A percentile compares a stretch with the other conserved stretches of the same genome.
These are phyloP conservation scores for Aphidius ervi DNA, from an alignment of 1,140 invertebrate genomes.

Conservation along the genomic window DNA sequence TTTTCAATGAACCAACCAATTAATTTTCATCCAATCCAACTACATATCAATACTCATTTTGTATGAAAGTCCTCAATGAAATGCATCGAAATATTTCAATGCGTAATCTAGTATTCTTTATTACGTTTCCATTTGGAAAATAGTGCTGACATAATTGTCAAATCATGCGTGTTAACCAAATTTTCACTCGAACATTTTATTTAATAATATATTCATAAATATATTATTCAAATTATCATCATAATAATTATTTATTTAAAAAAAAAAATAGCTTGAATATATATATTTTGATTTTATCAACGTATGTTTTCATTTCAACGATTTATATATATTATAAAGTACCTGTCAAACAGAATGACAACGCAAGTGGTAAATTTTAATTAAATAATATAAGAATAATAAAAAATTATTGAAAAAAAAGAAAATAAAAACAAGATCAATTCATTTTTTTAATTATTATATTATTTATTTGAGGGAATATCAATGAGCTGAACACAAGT, in stretches of 20 bases:
- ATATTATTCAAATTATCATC: no score
- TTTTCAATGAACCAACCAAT: conserved; percentile 8
- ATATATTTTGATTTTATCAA: neutral
- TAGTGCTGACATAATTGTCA: conserved; percentile 7
- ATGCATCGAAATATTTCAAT: conserved; percentile 9
- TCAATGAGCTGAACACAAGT: no score
- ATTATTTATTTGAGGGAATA: no score
- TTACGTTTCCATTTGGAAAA: conserved; percentile 6
- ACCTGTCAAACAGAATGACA: neutral
- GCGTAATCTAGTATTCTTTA: conserved; percentile 11
- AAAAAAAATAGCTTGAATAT: no score
- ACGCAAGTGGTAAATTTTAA: neutral
- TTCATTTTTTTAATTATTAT: no score
- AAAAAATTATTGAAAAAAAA: no score
- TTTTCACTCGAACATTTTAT: neutral
- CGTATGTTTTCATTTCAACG: conserved; percentile 1
- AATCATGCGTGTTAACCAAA: neutral
- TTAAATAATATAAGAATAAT: neutral
- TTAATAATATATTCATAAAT: neutral
- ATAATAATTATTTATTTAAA: no score
- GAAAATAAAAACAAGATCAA: no score
- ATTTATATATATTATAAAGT: neutral
- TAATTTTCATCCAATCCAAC: conserved; percentile 16
- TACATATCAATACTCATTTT: conserved; percentile 4
- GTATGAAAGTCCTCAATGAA: neutral